phyloP scores from a whole-genome alignment of 2,113 vertebrate genomes.

The Enhydra lutris region DNA sequence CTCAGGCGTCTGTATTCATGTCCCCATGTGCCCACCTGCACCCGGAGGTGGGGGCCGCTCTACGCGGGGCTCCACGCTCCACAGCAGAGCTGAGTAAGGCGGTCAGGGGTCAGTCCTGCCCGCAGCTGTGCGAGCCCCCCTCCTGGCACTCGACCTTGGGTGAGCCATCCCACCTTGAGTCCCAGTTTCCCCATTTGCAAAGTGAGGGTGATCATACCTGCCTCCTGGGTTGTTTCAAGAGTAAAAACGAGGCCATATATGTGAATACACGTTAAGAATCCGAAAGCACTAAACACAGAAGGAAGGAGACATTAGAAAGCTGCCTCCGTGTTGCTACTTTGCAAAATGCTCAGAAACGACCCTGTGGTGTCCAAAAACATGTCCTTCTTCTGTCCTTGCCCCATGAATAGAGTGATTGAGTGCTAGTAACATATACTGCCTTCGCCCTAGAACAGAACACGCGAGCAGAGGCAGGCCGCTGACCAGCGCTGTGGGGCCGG shows the following conservation, averaged over 20 bases:
- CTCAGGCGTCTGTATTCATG: fast-evolving
- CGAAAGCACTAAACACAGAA: fast-evolving
- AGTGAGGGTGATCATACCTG: fast-evolving
- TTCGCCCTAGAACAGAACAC: fast-evolving
- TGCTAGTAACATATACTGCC: not conserved
- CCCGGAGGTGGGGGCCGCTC: not conserved
- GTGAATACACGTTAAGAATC: not conserved
- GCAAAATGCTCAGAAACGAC: not conserved
- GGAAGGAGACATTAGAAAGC: not conserved
- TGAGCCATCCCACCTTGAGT: not conserved
- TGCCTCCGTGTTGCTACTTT: not conserved
- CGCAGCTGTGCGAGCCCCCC: fast-evolving
- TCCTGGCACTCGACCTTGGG: too few species aligned
- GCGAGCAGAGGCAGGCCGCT: too few species aligned
- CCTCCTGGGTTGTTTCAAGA: not conserved
- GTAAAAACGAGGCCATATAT: not conserved
- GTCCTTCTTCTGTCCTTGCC: fast-evolving
- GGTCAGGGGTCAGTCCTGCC: fast-evolving
- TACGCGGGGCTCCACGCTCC: fast-evolving
- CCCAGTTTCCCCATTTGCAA: too few species aligned
- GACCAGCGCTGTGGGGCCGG: not conserved
- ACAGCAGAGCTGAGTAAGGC: not conserved
- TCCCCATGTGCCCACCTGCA: not conserved
- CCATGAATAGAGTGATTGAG: fast-evolving
- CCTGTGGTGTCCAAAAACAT: fast-evolving